Evolutionary conservation across 2,888 invertebrate genomes (phyloP).

Genomic region (Conistra vaccinii): DNA sequence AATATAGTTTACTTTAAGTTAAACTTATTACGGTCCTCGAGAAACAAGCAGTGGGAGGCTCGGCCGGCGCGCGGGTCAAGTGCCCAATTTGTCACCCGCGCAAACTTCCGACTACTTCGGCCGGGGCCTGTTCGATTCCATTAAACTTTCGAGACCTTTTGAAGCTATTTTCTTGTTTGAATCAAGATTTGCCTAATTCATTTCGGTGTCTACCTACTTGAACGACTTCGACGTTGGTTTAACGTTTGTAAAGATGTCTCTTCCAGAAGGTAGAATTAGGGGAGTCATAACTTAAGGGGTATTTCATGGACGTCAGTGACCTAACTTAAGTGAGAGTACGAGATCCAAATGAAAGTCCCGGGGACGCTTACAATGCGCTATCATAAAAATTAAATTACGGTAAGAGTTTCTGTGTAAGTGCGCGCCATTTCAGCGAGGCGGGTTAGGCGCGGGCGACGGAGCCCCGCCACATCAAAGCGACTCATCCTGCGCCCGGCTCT

Average conservation of each 20-base stretch:
- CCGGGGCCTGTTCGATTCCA: slow-evolving; percentile 89
- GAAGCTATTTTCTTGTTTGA: slow-evolving; percentile 89
- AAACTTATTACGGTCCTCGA: slow-evolving; percentile 90
- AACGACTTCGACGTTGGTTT: slow-evolving; percentile 57
- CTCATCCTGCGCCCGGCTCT: slow-evolving; percentile 81
- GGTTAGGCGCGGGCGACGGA: slow-evolving; percentile 72
- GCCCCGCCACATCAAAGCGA: slow-evolving; percentile 87
- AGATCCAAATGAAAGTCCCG: slow-evolving; percentile 83
- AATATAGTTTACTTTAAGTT: slow-evolving; percentile 91
- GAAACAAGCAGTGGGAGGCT: slow-evolving; percentile 88
- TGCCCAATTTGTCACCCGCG: slow-evolving; percentile 91
- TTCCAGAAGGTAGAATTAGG: slow-evolving; percentile 25
- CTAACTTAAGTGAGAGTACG: slow-evolving; percentile 73
- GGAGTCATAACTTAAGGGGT: slow-evolving; percentile 29
- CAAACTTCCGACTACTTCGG: slow-evolving; percentile 88
- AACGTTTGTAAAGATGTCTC: slow-evolving; percentile 55
- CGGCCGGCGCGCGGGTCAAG: slow-evolving; percentile 88
- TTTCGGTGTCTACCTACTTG: slow-evolving; percentile 76
- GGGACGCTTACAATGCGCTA: slow-evolving; percentile 88
- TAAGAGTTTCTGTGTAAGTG: slow-evolving; percentile 88
- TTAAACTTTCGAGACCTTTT: slow-evolving; percentile 91
- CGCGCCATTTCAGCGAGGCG: slow-evolving; percentile 83
- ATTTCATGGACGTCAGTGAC: slow-evolving; percentile 64
- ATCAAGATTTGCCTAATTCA: slow-evolving; percentile 88
- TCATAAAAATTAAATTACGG: slow-evolving; percentile 90